These are phyloP conservation scores for Spea hammondii DNA, from an alignment of 2,797 vertebrate species.

Conservation along the genomic window DNA sequence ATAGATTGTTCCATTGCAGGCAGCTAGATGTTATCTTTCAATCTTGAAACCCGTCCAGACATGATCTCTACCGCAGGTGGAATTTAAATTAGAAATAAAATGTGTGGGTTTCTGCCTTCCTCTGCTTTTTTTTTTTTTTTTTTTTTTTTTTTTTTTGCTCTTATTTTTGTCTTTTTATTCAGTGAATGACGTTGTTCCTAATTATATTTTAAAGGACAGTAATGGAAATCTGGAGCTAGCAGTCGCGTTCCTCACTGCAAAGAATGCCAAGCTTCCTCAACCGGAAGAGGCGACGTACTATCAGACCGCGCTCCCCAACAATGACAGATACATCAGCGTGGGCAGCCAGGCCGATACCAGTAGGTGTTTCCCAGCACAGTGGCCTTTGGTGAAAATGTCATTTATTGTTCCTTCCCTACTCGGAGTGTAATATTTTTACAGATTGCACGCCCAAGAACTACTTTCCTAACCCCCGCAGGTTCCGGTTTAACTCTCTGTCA, in stretches of 20 bases:
- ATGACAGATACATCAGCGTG: constrained; percentile 95
- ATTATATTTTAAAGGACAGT: constrained; percentile 78
- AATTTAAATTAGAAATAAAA: background rate
- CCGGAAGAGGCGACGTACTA: constrained; percentile 91
- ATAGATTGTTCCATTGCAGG: too few species aligned
- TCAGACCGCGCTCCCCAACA: constrained; percentile 89
- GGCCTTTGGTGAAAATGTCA: too few species aligned
- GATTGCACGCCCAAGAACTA: too few species aligned
- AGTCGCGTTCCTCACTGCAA: constrained; percentile 91
- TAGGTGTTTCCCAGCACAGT: constrained; percentile 65
- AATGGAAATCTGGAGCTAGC: constrained; percentile 94
- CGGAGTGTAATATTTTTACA: too few species aligned
- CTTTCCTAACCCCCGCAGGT: too few species aligned
- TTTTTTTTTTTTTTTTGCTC: background rate
- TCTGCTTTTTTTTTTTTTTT: background rate
- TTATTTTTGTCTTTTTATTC: background rate
- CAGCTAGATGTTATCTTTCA: background rate
- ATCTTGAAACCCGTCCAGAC: background rate
- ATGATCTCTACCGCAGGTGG: too few species aligned
- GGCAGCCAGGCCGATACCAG: constrained; percentile 96
- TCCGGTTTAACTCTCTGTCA: too few species aligned
- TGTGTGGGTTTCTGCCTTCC: background rate
- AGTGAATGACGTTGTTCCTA: too few species aligned
- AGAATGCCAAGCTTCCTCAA: constrained; percentile 91
- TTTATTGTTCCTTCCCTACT: too few species aligned